Conservation (phyloP, 2,113 vertebrate genomes). For the Ursus arctos region DNA sequence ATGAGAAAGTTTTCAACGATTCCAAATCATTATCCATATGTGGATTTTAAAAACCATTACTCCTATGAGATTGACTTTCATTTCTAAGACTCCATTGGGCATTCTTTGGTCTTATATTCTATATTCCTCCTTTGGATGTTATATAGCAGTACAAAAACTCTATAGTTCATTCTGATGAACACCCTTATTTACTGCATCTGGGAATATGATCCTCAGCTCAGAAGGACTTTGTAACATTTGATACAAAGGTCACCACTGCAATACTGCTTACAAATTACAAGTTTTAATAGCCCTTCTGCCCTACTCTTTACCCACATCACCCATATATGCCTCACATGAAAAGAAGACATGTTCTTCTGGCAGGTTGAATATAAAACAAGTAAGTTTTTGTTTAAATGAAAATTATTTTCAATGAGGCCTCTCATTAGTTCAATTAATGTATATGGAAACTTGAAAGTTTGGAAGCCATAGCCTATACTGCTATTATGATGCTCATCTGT, state of each 20-base stretch:
- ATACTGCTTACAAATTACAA: background rate
- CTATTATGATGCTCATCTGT: background rate
- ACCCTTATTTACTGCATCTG: constrained; percentile 49
- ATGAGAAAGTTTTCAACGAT: constrained; percentile 60
- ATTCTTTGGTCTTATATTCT: constrained; percentile 49
- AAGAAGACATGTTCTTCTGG: constrained; percentile 52
- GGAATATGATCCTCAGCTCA: constrained; percentile 59
- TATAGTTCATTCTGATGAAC: constrained; percentile 41
- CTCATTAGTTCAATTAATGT: background rate
- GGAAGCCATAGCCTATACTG: constrained; percentile 16
- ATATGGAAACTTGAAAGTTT: background rate
- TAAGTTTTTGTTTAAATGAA: constrained; percentile 56
- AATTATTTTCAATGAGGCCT: constrained; percentile 43
- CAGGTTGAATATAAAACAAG: constrained; percentile 44
- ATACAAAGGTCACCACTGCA: constrained; percentile 65
- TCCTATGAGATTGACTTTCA: constrained; percentile 63
- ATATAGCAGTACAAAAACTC: constrained; percentile 43
- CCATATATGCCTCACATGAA: background rate
- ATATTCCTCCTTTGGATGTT: constrained; percentile 14
- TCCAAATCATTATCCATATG: constrained; percentile 75
- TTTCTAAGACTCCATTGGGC: constrained; percentile 50
- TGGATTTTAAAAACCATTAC: constrained; percentile 68
- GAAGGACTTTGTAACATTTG: constrained; percentile 56
- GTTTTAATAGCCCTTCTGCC: constrained; percentile 58
- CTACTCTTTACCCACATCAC: background rate